Evolutionary conservation across 1,140 invertebrate genomes (phyloP), one percentile per base, ranked within the genome.

Genomic region (Pseudomyrmex concolor): DNA sequence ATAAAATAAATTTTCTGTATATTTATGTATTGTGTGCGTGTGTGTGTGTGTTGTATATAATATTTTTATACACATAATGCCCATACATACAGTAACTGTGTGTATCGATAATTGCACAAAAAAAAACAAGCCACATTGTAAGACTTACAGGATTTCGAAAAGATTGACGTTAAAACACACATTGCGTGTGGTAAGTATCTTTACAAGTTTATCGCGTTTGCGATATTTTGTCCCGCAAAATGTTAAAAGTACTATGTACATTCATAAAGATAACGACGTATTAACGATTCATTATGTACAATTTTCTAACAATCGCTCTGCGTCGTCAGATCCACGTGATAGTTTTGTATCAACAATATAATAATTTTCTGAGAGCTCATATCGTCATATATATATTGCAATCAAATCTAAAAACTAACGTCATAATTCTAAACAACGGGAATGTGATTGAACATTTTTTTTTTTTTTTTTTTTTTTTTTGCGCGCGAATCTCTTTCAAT

Each of bases 331-430:
- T 17, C 51, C 25, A 10, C 59, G 43, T 43, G 17, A 50, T 80
- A 5, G 5, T 60, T 8, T 34, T 22, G 48, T 25, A 25, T 50
- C n/a, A 59, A 70, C 48, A 59, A 13, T 68, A 1, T 2, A 66
- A 54, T 54, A 34, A 80, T 48, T 59, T 8, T 48, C 48, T 34
- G 34, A 34, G 19, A 45, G 8, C 19, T 7, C 34, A 34, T 78
- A 68, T 68, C 34, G 66, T 80, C 64, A 78, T 78, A 43, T 78
- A 68, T 13, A 57, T 67, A 19, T 68, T 80, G 54, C 76, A 80
- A 17, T 71, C 66, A 60, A 22, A 80, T 71, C 43, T 71, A 70
- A 80, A 34, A 17, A 76, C 13, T 64, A 64, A 2, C 54, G 48
- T 76, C 8, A 54, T 54, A 2, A 7, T 4, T 48, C 70, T 25